Evolutionary conservation across 53 echinoderm and acorn worm species (phyloP).

Genomic region (Stichopus horrens): DNA sequence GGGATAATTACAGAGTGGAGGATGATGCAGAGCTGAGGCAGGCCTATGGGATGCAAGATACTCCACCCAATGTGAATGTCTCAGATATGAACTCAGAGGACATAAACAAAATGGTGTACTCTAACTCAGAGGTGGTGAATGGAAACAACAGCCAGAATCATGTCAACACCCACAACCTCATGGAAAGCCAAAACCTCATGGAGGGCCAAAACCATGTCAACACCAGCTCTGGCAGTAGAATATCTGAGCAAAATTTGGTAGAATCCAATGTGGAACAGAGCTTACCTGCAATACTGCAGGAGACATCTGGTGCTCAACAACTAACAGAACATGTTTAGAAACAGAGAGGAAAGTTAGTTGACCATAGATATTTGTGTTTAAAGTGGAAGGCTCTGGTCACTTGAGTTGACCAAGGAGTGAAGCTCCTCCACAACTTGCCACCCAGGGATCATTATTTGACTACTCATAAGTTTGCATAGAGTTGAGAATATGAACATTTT

Average conservation of each 20-base stretch:
- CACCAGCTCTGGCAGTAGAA: not conserved
- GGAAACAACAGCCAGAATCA: slow-evolving; percentile 6
- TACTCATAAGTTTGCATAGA: no score
- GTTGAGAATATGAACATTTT: no score
- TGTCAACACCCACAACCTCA: not conserved
- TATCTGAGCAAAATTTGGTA: not conserved
- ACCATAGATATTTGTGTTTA: not conserved
- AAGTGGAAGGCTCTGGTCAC: no score
- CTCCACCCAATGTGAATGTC: not conserved
- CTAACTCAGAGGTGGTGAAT: not conserved
- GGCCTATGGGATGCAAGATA: not conserved
- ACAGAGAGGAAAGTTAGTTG: not conserved
- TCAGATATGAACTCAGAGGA: slow-evolving; percentile 10
- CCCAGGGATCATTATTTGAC: no score
- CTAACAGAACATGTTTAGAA: not conserved
- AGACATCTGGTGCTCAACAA: not conserved
- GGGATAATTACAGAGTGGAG: slow-evolving; percentile 7
- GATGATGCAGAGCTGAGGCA: slow-evolving; percentile 11
- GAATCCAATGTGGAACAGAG: not conserved
- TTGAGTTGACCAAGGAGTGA: no score
- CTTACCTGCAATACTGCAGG: not conserved
- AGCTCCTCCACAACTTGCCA: no score
- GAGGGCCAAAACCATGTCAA: not conserved
- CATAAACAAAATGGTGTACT: not conserved
- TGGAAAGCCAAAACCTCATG: no score